Base-by-base conservation (phyloP, 92 coral and sea anemone genomes). In the Micromussa lordhowensis region DNA sequence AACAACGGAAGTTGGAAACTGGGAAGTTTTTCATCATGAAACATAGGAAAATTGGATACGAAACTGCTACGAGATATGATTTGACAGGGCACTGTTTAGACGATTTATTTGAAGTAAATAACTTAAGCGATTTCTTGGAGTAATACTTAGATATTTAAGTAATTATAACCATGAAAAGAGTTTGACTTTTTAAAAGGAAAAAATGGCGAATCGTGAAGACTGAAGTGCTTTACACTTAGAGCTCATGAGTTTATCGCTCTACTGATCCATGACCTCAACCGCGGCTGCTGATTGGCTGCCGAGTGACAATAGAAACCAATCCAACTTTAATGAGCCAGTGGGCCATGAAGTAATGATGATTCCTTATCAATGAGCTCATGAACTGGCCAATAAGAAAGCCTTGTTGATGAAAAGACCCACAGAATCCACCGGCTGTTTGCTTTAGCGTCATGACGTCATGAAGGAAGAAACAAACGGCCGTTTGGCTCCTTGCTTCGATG, bases 261-360 rank as follows among this genome's bases (percentile, higher is more conserved):
- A 83, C 64, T 82, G 92, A 88, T 84, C 87, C 78, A 85, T 91
- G 94, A 93, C 85, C 78, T 68, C 77, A 81, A 80, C 78, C 35
- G 24, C 76, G 83, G 6, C 15, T 68, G 40, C 79, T 85, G 95
- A 91, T 95, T 93, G 98, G 96, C 88, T 82, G 59, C 57, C 17
- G 26, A 26, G 68, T 38, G 83, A 59, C 72, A 91, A 82, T 59
- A 93, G 61, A 87, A 88, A 90, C 85, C 93, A 90, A 76, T 90
- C 58, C 91, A 87, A 88, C 87, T 94, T 94, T 95, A 90, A 95
- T 92, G 91, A 94, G 85, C 88, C 93, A 92, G 71, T 84, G 91
- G 89, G 78, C 90, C 96, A 95, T 95, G 98, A 92, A 95, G 98
- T 95, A 94, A 95, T 95, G 95, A 92, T 84, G 94, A 95, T 95